Evolutionary conservation across 2,888 invertebrate genomes (phyloP).

Genomic region (Cephus pygmeus): DNA sequence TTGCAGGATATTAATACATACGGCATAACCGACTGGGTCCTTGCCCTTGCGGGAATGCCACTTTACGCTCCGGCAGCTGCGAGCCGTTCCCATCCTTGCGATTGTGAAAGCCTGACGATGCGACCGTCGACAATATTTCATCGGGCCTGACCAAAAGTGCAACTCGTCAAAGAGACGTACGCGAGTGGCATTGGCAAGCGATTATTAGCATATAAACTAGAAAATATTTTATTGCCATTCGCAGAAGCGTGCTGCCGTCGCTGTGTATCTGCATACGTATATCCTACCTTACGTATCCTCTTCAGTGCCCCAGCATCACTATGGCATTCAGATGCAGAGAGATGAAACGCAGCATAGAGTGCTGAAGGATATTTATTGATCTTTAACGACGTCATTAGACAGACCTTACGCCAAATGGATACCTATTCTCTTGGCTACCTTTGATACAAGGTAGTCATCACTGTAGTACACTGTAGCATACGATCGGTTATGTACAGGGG

Average conservation of each 20-base stretch:
- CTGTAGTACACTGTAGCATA: neutral
- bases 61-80: neutral
- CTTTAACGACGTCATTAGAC: constrained; percentile 43
- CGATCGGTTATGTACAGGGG: neutral
- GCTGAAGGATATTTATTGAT: constrained; percentile 36
- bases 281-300: neutral
- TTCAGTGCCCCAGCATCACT: neutral
- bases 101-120: neutral
- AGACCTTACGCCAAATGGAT: constrained; percentile 27
- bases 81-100: neutral
- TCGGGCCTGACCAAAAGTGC: constrained; percentile 16
- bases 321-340: constrained; percentile 12
- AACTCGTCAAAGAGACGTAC: constrained; percentile 10
- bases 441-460: neutral
- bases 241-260: constrained; percentile 7
- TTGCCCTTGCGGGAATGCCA: neutral
- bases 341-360: neutral
- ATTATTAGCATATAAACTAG: constrained; percentile 46
- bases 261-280: neutral
- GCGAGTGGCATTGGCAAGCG: constrained; percentile 12
- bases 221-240: constrained; percentile 41
- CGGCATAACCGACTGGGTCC: neutral
- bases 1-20: neutral
- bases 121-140: constrained; percentile 10
- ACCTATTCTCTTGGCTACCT: constrained; percentile 4